phyloP scores from a whole-genome alignment of 2,888 invertebrate species.

The Poecilus cupreus region DNA sequence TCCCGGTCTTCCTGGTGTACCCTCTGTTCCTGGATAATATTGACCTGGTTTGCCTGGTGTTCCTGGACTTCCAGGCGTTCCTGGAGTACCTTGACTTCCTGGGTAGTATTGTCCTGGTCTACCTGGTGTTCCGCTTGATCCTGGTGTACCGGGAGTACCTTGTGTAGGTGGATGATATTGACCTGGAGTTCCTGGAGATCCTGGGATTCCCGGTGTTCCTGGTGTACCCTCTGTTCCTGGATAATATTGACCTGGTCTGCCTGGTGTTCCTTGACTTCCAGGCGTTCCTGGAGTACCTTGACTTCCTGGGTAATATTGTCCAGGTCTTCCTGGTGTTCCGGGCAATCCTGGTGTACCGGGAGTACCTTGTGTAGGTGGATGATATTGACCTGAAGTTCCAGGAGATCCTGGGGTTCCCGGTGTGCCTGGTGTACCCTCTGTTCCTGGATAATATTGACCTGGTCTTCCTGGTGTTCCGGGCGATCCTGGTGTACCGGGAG shows the following conservation, averaged over 20 bases:
- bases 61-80: constrained; percentile 27
- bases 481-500: constrained; percentile 20
- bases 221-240: constrained; percentile 61
- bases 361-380: constrained; percentile 59
- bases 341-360: constrained; percentile 67
- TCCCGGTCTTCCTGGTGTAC: constrained; percentile 53
- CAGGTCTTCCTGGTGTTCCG: constrained; percentile 65
- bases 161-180: constrained; percentile 57
- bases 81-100: constrained; percentile 25
- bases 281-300: constrained; percentile 64
- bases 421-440: constrained; percentile 57
- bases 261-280: constrained; percentile 64
- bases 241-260: constrained; percentile 58
- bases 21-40: constrained; percentile 71
- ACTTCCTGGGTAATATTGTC: constrained; percentile 59
- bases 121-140: constrained; percentile 23
- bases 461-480: constrained; percentile 25
- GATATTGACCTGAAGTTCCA: constrained; percentile 60
- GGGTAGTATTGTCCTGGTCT: constrained; percentile 55
- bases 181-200: constrained; percentile 58
- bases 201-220: constrained; percentile 59
- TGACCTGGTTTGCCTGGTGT: constrained; percentile 61
- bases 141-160: constrained; percentile 63
- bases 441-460: constrained; percentile 66
- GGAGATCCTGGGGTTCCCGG: constrained; percentile 61